phyloP scores from a whole-genome alignment of 2,797 vertebrate genomes.

The Sebastes hubbsi region DNA sequence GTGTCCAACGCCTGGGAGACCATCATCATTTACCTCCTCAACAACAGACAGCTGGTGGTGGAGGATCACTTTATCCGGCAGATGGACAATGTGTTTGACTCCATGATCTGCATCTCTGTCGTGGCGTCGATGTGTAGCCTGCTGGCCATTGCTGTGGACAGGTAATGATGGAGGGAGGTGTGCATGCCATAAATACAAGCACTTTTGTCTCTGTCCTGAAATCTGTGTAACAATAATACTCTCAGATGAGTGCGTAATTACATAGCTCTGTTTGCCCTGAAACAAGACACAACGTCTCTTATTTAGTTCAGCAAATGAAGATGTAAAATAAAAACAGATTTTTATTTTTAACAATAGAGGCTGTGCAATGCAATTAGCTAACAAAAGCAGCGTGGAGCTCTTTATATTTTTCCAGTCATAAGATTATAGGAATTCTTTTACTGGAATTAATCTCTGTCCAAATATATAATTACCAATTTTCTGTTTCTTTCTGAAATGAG shows the following conservation, averaged over 20 bases:
- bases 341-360: background rate
- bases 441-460: background rate
- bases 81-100: slow-evolving; percentile 96
- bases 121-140: slow-evolving; percentile 97
- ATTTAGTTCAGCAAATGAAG: background rate
- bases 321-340: background rate
- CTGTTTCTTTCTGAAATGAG: background rate
- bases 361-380: background rate
- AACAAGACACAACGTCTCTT: background rate
- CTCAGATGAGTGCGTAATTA: background rate
- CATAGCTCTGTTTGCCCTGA: background rate
- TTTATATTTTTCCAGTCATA: background rate
- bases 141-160: slow-evolving; percentile 95
- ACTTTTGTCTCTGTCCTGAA: background rate
- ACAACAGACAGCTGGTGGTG: slow-evolving; percentile 87
- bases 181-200: background rate
- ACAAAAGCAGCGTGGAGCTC: background rate
- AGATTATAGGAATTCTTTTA: background rate
- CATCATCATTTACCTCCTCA: slow-evolving; percentile 93
- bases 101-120: slow-evolving; percentile 97
- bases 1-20: slow-evolving; percentile 96
- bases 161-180: slow-evolving; percentile 61
- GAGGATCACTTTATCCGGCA: slow-evolving; percentile 90
- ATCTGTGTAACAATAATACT: background rate
- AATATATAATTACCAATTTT: background rate